These are phyloP conservation scores for Drosophila merina DNA, from an alignment of 2,888 invertebrate species.

Conservation along the genomic window DNA sequence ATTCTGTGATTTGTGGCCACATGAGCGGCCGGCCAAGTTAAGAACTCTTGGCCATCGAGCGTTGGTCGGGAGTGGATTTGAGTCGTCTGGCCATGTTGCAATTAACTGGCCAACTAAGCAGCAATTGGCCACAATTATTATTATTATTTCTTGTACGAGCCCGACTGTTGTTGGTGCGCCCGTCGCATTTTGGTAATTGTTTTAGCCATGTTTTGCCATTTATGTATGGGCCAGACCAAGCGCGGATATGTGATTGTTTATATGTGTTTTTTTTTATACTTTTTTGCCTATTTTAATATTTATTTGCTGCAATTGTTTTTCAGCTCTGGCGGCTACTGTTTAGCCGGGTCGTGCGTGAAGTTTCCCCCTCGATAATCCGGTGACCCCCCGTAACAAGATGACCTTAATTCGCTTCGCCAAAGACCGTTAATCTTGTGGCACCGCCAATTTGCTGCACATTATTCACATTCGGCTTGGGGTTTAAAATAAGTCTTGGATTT, in stretches of 20 bases:
- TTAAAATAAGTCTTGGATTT: conserved; percentile 44
- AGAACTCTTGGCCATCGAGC: conserved; percentile 42
- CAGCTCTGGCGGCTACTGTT: conserved; percentile 59
- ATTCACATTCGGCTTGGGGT: conserved; percentile 49
- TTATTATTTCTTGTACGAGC: conserved; percentile 72
- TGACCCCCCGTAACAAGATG: conserved; percentile 51
- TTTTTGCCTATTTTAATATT: conserved; percentile 51
- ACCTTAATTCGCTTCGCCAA: conserved; percentile 72
- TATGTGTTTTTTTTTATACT: conserved; percentile 46
- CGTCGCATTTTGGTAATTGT: conserved; percentile 73
- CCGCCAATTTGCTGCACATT: conserved; percentile 70
- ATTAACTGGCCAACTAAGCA: conserved; percentile 79
- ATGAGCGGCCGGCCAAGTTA: conserved; percentile 10
- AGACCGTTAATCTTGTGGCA: conserved; percentile 72
- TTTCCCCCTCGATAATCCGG: conserved; percentile 21
- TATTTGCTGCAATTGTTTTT: conserved; percentile 28
- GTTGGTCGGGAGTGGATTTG: conserved; percentile 27
- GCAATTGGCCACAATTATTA: conserved; percentile 80
- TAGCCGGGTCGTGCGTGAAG: conserved; percentile 48
- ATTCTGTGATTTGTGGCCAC: conserved; percentile 14
- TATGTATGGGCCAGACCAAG: conserved; percentile 47
- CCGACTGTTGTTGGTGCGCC: conserved; percentile 38
- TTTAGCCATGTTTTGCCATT: conserved; percentile 79
- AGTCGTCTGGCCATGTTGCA: conserved; percentile 72
- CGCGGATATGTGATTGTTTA: conserved; percentile 53